phyloP scores from a whole-genome alignment of 2,113 vertebrate genomes.

The Sinocyclocheilus anophthalmus region DNA sequence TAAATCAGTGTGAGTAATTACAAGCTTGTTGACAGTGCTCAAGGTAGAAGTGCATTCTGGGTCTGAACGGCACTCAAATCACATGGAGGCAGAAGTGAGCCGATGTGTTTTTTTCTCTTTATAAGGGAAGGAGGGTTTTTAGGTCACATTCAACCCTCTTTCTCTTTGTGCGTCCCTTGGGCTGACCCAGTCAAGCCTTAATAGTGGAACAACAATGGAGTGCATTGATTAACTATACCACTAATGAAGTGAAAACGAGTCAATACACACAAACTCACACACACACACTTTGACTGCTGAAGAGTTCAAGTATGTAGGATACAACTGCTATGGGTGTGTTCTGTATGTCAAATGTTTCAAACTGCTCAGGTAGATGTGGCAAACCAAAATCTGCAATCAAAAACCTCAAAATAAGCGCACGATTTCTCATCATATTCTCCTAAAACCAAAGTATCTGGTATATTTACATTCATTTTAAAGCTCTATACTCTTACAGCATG shows the following conservation, averaged over 20 bases:
- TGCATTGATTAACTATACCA: constrained; percentile 54
- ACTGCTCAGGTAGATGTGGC: neutral
- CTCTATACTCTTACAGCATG: neutral
- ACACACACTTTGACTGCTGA: neutral
- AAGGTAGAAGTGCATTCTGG: neutral
- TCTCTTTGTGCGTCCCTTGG: constrained; percentile 13
- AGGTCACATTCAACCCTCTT: constrained; percentile 15
- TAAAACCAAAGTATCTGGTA: neutral
- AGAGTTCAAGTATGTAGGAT: neutral
- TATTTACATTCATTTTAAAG: neutral
- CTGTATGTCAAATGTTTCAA: neutral
- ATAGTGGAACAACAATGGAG: constrained; percentile 51
- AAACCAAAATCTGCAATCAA: neutral
- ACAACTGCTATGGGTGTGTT: neutral
- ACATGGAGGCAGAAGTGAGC: neutral
- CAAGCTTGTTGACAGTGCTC: neutral
- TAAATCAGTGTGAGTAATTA: no score
- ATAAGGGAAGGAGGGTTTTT: constrained; percentile 19
- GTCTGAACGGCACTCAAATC: neutral
- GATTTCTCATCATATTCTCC: no score
- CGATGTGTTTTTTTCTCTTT: neutral
- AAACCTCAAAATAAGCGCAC: neutral
- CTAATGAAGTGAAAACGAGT: constrained; percentile 53
- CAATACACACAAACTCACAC: constrained; percentile 3
- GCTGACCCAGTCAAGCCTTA: constrained; percentile 23